phyloP scores from a whole-genome alignment of 2,888 invertebrate species.

The Poecilus cupreus region DNA sequence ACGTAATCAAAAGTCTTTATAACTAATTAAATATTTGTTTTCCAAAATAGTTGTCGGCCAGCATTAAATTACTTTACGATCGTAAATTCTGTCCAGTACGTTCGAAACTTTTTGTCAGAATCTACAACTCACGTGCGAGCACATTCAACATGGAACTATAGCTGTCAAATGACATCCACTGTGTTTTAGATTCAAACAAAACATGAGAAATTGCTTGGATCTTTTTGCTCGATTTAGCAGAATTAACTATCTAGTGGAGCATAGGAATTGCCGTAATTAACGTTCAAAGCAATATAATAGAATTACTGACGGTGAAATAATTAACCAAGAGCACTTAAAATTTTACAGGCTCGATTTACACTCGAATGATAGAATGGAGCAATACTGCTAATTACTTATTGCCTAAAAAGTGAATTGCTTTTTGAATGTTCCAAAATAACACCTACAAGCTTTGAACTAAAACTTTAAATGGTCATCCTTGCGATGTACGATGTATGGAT shows the following conservation, averaged over 20 bases:
- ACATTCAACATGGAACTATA: constrained; percentile 10
- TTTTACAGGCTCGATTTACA: constrained; percentile 30
- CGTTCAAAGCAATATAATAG: constrained; percentile 28
- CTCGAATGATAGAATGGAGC: constrained; percentile 1
- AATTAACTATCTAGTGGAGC: constrained; percentile 41
- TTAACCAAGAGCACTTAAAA: constrained; percentile 27
- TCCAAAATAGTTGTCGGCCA: background rate
- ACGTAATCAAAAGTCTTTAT: background rate
- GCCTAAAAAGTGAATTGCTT: background rate
- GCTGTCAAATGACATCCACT: constrained; percentile 29
- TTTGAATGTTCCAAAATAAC: too few relatives aligned
- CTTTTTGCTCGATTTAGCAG: constrained; percentile 44
- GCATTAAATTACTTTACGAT: background rate
- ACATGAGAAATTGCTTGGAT: constrained; percentile 41
- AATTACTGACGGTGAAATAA: constrained; percentile 38
- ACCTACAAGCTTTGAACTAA: too few relatives aligned
- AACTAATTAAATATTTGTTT: constrained; percentile 4
- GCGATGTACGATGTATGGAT: too few relatives aligned
- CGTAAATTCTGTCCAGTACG: background rate
- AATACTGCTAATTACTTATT: constrained; percentile 10
- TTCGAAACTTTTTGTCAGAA: background rate
- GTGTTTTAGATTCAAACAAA: constrained; percentile 44
- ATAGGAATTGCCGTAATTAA: constrained; percentile 27
- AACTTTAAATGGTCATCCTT: too few relatives aligned
- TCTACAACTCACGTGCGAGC: background rate